A percentile compares a stretch with the other conserved stretches of the same genome.
Evolutionary conservation across 2,888 invertebrate species (phyloP).

Genomic region (Eugnorisma glareosa): DNA sequence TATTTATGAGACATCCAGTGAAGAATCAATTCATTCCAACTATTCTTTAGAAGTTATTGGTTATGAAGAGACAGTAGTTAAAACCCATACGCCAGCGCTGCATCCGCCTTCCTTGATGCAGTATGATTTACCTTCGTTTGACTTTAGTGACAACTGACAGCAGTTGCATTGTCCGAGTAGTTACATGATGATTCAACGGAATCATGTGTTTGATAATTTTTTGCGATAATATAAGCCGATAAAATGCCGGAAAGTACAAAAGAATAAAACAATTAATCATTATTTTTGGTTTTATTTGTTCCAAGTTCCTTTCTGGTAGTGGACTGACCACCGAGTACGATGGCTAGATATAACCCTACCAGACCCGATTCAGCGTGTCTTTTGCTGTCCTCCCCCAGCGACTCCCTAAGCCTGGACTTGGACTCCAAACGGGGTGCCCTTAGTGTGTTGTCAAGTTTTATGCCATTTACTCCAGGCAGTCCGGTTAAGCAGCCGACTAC

Average conservation of each 20-base stretch:
- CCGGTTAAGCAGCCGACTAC: too few species aligned
- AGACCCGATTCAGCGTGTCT: too few species aligned
- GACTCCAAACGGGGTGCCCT: too few species aligned
- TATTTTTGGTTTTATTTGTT: neutral
- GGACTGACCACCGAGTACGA: neutral
- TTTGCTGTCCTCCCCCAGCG: too few species aligned
- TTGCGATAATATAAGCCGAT: neutral
- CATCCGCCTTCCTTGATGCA: accelerated
- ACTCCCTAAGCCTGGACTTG: too few species aligned
- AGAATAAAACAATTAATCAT: neutral
- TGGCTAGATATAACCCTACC: neutral
- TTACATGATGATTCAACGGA: neutral
- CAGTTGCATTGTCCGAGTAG: neutral
- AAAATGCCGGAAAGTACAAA: neutral
- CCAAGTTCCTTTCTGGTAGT: neutral
- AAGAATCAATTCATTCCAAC: neutral
- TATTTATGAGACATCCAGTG: neutral
- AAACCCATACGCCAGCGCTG: neutral
- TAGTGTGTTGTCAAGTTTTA: too few species aligned
- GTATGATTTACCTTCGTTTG: neutral
- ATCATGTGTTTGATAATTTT: neutral
- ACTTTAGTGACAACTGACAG: neutral
- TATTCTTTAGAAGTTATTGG: constrained; percentile 1
- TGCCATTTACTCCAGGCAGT: too few species aligned
- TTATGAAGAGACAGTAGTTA: neutral